A percentile compares a stretch with the other conserved stretches of the same genome.
phyloP scores from a whole-genome alignment of 2,797 vertebrate genomes.

The Trachurus trachurus region DNA sequence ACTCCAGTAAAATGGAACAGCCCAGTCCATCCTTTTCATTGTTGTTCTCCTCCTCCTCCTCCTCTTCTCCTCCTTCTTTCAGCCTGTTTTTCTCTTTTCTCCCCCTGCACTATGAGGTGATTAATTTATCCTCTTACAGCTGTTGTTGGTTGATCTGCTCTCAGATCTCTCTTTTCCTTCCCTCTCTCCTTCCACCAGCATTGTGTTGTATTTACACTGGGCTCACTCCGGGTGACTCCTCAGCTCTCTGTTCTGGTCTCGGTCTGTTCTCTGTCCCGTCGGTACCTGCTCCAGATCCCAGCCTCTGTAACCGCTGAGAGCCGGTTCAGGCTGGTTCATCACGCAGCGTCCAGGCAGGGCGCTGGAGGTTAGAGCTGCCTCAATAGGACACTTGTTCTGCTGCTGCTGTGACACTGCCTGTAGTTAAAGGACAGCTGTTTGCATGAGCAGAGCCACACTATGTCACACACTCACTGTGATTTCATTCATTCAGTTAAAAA shows the following conservation, averaged over 20 bases:
- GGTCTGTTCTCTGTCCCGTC: background rate
- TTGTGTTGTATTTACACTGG: slow-evolving; percentile 7
- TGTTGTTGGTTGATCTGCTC: slow-evolving; percentile 33
- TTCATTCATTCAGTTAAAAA: too few species aligned
- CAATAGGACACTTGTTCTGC: slow-evolving; percentile 30
- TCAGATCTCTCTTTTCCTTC: background rate
- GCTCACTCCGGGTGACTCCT: background rate
- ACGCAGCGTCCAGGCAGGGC: slow-evolving; percentile 1
- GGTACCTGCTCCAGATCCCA: slow-evolving; percentile 27
- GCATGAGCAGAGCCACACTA: background rate
- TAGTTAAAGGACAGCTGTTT: slow-evolving; percentile 8
- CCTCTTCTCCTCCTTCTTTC: slow-evolving; percentile 1
- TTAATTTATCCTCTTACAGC: slow-evolving; percentile 32
- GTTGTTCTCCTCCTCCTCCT: background rate
- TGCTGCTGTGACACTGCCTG: slow-evolving; percentile 29
- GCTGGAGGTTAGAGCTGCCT: slow-evolving; percentile 23
- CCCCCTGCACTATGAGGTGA: slow-evolving; percentile 27
- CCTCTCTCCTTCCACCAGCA: background rate
- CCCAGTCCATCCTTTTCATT: background rate
- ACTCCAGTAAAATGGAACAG: slow-evolving; percentile 16
- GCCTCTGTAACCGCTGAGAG: slow-evolving; percentile 23
- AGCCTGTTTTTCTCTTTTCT: background rate
- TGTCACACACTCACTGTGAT: background rate
- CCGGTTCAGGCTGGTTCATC: slow-evolving; percentile 32
- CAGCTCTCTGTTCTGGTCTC: background rate